A percentile compares a stretch with the other conserved stretches of the same genome.
Evolutionary conservation across 2,113 vertebrate genomes (phyloP).

Genomic region (Bucco capensis): DNA sequence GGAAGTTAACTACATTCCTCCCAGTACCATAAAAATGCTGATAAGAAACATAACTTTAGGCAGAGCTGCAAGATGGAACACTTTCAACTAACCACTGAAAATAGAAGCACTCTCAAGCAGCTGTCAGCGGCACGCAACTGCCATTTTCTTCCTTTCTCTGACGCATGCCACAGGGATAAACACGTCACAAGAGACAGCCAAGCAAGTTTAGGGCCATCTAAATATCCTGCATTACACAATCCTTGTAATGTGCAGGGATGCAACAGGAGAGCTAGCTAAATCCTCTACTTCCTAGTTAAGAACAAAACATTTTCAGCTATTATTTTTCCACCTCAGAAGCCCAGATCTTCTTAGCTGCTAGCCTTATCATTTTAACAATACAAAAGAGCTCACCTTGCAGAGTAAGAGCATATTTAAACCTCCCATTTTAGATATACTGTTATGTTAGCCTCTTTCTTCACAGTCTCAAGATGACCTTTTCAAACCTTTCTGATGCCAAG

Average conservation of each 20-base stretch:
- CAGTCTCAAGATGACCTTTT: neutral
- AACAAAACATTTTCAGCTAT: neutral
- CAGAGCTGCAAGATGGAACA: neutral
- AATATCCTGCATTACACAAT: neutral
- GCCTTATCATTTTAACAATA: neutral
- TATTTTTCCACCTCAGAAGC: neutral
- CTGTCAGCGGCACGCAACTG: fast-evolving
- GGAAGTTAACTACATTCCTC: conserved; percentile 2
- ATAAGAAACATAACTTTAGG: neutral
- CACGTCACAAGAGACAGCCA: neutral
- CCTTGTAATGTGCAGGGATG: neutral
- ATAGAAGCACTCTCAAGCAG: neutral
- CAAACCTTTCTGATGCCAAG: neutral
- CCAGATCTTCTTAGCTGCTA: neutral
- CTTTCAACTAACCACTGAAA: neutral
- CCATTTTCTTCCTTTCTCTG: neutral
- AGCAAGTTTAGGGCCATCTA: neutral
- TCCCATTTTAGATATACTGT: neutral
- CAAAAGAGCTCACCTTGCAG: fast-evolving
- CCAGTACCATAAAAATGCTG: conserved; percentile 17
- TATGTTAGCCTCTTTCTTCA: neutral
- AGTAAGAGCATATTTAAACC: neutral
- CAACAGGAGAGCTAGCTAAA: neutral
- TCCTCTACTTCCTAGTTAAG: neutral
- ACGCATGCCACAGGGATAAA: neutral